These are phyloP conservation scores for Meta bourneti DNA, from an alignment of 2,888 invertebrate species.

Conservation along the genomic window DNA sequence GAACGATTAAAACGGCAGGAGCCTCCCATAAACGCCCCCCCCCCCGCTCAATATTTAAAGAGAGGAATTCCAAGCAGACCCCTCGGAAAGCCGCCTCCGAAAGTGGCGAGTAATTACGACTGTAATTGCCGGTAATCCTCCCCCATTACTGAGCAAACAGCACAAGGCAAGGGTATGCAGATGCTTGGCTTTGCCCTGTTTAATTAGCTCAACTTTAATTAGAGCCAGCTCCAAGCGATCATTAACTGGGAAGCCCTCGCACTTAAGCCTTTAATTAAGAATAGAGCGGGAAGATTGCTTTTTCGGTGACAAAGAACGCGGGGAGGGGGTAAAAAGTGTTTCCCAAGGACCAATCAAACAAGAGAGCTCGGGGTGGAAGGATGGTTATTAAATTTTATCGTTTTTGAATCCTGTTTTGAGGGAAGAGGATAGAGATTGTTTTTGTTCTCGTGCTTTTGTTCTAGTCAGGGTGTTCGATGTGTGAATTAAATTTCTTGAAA, in stretches of 20 bases:
- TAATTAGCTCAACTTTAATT: conserved; percentile 75
- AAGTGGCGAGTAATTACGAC: conserved; percentile 67
- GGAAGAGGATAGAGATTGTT: no score
- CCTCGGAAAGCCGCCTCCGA: background rate
- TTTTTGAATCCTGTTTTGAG: conserved; percentile 55
- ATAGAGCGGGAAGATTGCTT: conserved; percentile 51
- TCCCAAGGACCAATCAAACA: conserved; percentile 48
- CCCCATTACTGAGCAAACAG: conserved; percentile 65
- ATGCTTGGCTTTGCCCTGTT: conserved; percentile 66
- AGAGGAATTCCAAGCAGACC: no score
- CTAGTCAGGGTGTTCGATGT: no score
- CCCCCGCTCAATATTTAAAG: no score
- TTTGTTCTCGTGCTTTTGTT: background rate
- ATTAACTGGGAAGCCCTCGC: conserved; percentile 62
- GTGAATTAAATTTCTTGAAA: no score
- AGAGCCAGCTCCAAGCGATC: conserved; percentile 42
- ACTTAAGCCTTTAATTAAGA: conserved; percentile 71
- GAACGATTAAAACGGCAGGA: no score
- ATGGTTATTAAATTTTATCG: conserved; percentile 71
- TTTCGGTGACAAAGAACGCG: conserved; percentile 6
- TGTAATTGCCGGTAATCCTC: conserved; percentile 70
- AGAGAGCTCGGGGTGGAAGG: conserved; percentile 50
- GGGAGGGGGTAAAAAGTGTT: background rate
- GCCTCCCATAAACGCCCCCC: no score
- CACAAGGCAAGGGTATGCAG: conserved; percentile 63